These are phyloP conservation scores for Sarcophaga bullata DNA, from an alignment of 1,140 invertebrate genomes.

Conservation along the genomic window DNA sequence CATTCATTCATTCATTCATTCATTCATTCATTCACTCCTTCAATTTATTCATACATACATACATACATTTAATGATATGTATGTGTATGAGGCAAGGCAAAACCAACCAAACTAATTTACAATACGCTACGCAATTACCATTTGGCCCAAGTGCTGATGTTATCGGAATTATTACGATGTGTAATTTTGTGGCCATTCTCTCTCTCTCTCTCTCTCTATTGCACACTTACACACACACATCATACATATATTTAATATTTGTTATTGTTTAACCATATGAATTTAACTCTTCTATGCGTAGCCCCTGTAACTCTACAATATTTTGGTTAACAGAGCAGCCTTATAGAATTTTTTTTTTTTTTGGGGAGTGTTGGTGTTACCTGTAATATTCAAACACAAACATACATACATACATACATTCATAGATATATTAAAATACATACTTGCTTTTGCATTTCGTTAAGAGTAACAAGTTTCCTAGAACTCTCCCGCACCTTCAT, in stretches of 20 bases:
- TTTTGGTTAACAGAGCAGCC: not conserved
- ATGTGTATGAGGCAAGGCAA: not conserved
- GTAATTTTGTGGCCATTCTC: slow-evolving; percentile 45
- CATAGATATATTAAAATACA: not conserved
- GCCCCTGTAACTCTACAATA: not conserved
- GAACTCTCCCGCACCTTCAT: not conserved
- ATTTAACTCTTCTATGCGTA: slow-evolving; percentile 22
- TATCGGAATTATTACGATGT: slow-evolving; percentile 47
- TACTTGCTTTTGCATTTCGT: no score
- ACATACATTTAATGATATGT: slow-evolving; percentile 8
- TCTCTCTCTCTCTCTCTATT: not conserved
- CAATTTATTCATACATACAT: not conserved
- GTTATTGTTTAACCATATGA: not conserved
- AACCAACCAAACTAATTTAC: slow-evolving; percentile 16
- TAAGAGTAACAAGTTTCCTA: not conserved
- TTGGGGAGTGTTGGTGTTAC: not conserved
- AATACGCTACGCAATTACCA: slow-evolving; percentile 22
- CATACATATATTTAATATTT: not conserved
- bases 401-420: not conserved
- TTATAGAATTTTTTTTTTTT: not conserved
- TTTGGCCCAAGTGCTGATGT: slow-evolving; percentile 40
- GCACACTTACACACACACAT: not conserved
- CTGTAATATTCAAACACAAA: not conserved
- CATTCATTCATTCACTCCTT: no score
- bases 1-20: not conserved